Evolutionary conservation across 37 sponge, comb jelly and placozoan genomes (phyloP).

Genomic region (Aphrocallistes beatrix): DNA sequence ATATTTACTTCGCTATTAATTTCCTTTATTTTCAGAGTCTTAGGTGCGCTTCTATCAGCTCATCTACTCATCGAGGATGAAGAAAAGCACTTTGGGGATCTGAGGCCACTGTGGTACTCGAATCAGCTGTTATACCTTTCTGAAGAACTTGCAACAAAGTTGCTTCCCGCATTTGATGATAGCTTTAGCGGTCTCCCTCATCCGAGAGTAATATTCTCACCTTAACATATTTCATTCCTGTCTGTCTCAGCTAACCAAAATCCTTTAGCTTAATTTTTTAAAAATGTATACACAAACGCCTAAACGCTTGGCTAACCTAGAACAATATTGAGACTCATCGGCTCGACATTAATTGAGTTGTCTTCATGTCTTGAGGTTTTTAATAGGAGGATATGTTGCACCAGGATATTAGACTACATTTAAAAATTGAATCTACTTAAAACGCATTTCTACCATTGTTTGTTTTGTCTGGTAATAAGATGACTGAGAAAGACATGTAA

Average conservation of each 20-base stretch:
- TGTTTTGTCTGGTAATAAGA: too few relatives aligned
- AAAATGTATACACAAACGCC: too few relatives aligned
- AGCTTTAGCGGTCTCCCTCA: conserved; percentile 66
- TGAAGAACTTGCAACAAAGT: conserved; percentile 57
- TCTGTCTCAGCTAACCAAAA: neutral
- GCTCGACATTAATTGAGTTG: too few relatives aligned
- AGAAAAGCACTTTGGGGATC: conserved; percentile 43
- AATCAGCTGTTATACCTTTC: conserved; percentile 71
- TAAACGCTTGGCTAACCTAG: too few relatives aligned
- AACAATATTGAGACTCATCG: too few relatives aligned
- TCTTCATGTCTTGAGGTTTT: too few relatives aligned
- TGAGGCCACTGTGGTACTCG: conserved; percentile 48
- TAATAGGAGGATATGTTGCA: too few relatives aligned
- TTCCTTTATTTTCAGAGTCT: conserved; percentile 37
- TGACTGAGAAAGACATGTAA: too few relatives aligned
- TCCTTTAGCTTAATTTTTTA: too few relatives aligned
- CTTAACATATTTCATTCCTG: neutral
- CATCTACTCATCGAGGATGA: conserved; percentile 71
- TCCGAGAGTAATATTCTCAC: conserved; percentile 43
- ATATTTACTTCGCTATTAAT: neutral
- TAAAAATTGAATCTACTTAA: too few relatives aligned
- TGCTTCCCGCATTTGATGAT: conserved; percentile 85
- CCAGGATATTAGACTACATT: too few relatives aligned
- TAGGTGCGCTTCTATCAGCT: conserved; percentile 77
- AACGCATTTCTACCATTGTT: too few relatives aligned